Percentiles rank a stretch among this genome's conserved stretches.
Evolutionary conservation across 1,140 invertebrate species (phyloP).

Genomic region (Protaetia brevitarsis): DNA sequence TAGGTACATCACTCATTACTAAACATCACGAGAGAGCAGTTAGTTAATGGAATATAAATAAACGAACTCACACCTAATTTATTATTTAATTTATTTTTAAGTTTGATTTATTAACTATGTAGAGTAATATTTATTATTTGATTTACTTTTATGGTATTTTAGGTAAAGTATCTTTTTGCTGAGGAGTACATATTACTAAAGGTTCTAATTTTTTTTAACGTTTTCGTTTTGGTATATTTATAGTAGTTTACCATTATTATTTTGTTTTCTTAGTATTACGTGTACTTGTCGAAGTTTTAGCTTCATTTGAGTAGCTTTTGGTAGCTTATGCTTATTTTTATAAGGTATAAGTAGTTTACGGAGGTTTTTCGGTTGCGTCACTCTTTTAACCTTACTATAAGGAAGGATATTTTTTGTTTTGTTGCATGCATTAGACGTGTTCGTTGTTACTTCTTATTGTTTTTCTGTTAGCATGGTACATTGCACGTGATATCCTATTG

Average conservation of each 20-base stretch:
- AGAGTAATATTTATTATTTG: conserved; percentile 6
- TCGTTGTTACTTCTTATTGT: conserved; percentile 1
- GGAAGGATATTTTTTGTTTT: conserved; percentile 44
- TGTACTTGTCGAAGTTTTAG: conserved; percentile 29
- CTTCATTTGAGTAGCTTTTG: conserved; percentile 34
- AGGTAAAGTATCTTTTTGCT: conserved; percentile 7
- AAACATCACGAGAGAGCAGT: background rate
- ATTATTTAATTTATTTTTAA: background rate
- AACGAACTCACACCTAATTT: conserved; percentile 2
- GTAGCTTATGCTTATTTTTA: conserved; percentile 44
- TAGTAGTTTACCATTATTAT: conserved; percentile 1
- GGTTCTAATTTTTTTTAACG: background rate
- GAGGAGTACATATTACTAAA: background rate
- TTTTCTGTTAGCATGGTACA: background rate
- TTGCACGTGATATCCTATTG: conserved; percentile 11
- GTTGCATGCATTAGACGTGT: conserved; percentile 40
- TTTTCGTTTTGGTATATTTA: background rate
- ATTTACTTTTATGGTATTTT: conserved; percentile 5
- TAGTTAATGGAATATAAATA: background rate
- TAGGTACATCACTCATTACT: background rate
- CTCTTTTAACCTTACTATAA: conserved; percentile 49
- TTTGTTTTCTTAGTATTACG: conserved; percentile 17
- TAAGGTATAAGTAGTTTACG: conserved; percentile 39
- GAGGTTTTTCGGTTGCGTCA: conserved; percentile 40
- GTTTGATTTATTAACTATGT: background rate